Evolutionary conservation across 1,140 invertebrate genomes (phyloP).

Genomic region (Macrobrachium nipponense): DNA sequence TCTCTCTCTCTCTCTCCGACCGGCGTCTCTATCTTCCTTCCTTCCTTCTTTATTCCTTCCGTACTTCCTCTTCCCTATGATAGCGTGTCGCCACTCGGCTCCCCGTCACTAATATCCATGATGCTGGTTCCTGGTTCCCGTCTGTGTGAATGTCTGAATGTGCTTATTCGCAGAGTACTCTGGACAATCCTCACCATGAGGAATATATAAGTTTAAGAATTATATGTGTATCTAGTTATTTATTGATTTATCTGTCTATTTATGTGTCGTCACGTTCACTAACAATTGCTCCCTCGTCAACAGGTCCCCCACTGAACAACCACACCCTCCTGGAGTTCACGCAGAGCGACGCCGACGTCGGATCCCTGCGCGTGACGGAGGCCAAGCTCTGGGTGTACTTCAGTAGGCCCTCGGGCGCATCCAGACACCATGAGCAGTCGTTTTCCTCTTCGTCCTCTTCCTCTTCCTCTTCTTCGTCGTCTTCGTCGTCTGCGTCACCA

Average conservation of each 20-base stretch:
- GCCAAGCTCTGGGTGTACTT: constrained; percentile 83
- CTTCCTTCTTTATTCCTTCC: neutral
- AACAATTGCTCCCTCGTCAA: neutral
- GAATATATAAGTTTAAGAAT: too few relatives aligned
- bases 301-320: constrained; percentile 84
- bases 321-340: constrained; percentile 87
- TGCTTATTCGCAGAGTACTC: neutral
- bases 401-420: constrained; percentile 72
- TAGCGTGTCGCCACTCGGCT: too few relatives aligned
- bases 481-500: neutral
- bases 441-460: too few relatives aligned
- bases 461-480: too few relatives aligned
- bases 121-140: neutral
- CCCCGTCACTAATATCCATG: neutral
- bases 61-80: neutral
- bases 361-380: constrained; percentile 77
- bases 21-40: neutral
- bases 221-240: neutral
- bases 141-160: neutral
- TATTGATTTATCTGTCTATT: neutral
- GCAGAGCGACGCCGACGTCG: constrained; percentile 72
- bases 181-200: too few relatives aligned
- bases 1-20: neutral
- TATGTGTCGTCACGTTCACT: neutral
- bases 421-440: constrained; percentile 22